Percentiles rank a stretch among this genome's conserved stretches.
phyloP scores from a whole-genome alignment of 2,888 invertebrate species.

The Eledona agricola region DNA sequence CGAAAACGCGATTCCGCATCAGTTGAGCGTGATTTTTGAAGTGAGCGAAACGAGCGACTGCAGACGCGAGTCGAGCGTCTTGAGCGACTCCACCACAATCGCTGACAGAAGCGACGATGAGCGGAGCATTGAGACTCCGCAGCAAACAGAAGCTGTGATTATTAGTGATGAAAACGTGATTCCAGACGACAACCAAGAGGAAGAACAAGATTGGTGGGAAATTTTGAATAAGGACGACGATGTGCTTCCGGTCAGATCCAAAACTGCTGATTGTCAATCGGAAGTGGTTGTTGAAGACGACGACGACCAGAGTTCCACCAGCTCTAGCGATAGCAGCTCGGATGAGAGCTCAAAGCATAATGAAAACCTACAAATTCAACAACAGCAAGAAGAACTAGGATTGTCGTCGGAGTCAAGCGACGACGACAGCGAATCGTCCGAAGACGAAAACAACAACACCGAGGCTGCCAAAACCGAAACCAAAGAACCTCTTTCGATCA shows the following conservation, averaged over 20 bases:
- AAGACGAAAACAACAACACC: slow-evolving; percentile 39
- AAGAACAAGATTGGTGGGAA: slow-evolving; percentile 51
- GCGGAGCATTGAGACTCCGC: too few species aligned
- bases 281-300: slow-evolving; percentile 22
- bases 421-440: slow-evolving; percentile 34
- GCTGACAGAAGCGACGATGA: slow-evolving; percentile 54
- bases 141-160: slow-evolving; percentile 32
- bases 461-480: slow-evolving; percentile 40
- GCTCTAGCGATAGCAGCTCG: slow-evolving; percentile 57
- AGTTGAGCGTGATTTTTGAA: slow-evolving; percentile 70
- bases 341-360: slow-evolving; percentile 51
- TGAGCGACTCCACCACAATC: slow-evolving; percentile 53
- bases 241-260: slow-evolving; percentile 22
- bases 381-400: slow-evolving; percentile 35
- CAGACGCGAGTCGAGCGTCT: slow-evolving; percentile 57
- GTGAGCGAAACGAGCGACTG: slow-evolving; percentile 66
- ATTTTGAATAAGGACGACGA: slow-evolving; percentile 46
- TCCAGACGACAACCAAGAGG: slow-evolving; percentile 45
- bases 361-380: too few species aligned
- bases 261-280: not conserved
- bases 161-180: slow-evolving; percentile 22
- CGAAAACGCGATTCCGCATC: slow-evolving; percentile 61
- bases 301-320: slow-evolving; percentile 50
- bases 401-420: too few species aligned
- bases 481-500: slow-evolving; percentile 55